Conservation (phyloP, 1,140 invertebrate genomes). For the Mamestra configurata region DNA sequence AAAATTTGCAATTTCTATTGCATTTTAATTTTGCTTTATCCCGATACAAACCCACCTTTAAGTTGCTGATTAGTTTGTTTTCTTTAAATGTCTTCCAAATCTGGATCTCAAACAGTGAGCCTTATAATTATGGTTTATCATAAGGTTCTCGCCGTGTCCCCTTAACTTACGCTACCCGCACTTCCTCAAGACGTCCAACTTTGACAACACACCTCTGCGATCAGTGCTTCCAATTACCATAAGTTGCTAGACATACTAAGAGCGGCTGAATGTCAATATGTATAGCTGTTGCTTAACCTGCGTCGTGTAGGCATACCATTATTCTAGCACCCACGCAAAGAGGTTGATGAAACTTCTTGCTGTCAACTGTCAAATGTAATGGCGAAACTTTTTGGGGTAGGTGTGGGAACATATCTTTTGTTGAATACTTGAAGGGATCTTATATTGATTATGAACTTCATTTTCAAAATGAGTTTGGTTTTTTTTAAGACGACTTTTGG, state of each 20-base stretch:
- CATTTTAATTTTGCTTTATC: background rate
- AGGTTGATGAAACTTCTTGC: conserved; percentile 38
- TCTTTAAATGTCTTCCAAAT: no score
- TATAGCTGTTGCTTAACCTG: conserved; percentile 7
- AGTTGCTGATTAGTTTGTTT: no score
- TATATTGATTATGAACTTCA: no score
- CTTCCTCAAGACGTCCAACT: no score
- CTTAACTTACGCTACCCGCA: no score
- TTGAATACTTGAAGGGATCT: no score
- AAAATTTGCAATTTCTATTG: background rate
- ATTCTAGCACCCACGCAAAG: conserved; percentile 33
- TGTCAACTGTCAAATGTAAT: conserved; percentile 38
- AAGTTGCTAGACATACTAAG: background rate
- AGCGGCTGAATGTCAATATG: conserved; percentile 25
- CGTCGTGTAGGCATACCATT: conserved; percentile 21
- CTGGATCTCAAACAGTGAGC: no score
- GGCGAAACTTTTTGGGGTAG: conserved; percentile 5
- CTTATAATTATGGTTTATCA: no score
- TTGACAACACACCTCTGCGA: conserved; percentile 3
- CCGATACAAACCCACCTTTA: no score
- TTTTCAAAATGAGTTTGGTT: background rate
- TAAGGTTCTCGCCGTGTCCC: no score
- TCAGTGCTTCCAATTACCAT: background rate
- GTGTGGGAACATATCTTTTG: no score
- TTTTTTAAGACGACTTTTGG: no score